phyloP scores from a whole-genome alignment of 2,113 vertebrate genomes.

The Gymnocephalus cernua region DNA sequence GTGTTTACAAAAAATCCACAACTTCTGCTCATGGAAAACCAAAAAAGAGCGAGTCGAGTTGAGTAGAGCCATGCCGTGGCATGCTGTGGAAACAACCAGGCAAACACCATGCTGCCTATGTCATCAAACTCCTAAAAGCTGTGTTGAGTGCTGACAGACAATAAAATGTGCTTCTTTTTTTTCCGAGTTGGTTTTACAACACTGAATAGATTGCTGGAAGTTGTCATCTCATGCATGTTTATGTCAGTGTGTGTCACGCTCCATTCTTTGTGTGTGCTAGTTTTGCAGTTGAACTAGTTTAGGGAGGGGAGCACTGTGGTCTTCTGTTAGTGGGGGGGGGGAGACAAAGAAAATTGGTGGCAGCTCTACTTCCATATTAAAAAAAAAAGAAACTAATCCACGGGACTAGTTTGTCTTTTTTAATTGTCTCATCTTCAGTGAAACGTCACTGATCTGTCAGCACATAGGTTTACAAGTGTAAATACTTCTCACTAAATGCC shows the following conservation, averaged over 20 bases:
- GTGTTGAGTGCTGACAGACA: slow-evolving; percentile 12
- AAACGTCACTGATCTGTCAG: background rate
- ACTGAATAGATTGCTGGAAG: slow-evolving; percentile 9
- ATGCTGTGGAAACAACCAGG: too few species aligned
- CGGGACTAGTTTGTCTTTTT: slow-evolving; percentile 1
- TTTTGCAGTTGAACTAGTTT: background rate
- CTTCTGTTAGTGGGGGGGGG: background rate
- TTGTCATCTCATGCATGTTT: slow-evolving; percentile 3
- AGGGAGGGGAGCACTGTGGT: background rate
- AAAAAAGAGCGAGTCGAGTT: too few species aligned
- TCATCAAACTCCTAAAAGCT: background rate
- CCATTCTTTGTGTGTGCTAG: background rate
- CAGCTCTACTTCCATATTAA: background rate
- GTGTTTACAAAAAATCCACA: too few species aligned
- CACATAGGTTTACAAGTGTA: background rate
- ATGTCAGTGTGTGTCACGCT: background rate
- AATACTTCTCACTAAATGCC: background rate
- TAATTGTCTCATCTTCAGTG: background rate
- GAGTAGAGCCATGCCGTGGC: too few species aligned
- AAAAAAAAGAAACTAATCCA: background rate
- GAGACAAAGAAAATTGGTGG: background rate
- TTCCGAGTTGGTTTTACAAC: background rate
- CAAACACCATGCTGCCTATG: too few species aligned
- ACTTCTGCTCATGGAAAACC: too few species aligned
- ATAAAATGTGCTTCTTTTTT: slow-evolving; percentile 3